Percentiles rank a stretch among this genome's conserved stretches.
Evolutionary conservation across 2,113 vertebrate genomes (phyloP).

Genomic region (Eonycteris spelaea): DNA sequence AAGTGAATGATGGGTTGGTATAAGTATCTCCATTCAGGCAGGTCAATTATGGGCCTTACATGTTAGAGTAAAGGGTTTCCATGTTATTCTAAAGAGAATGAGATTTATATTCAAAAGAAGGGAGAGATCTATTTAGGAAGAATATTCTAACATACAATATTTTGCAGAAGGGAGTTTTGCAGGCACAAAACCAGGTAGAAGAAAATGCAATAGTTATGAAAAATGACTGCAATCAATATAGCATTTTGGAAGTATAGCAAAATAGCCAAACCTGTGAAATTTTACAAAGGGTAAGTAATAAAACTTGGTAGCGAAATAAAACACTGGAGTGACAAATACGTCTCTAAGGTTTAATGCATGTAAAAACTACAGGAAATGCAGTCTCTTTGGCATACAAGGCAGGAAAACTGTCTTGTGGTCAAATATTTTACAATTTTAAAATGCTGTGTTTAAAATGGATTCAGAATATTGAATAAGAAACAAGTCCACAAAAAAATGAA

Average conservation of each 20-base stretch:
- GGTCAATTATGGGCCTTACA: not conserved
- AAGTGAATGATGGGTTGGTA: not conserved
- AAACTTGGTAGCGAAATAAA: not conserved
- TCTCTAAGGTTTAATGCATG: not conserved
- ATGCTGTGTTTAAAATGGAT: not conserved
- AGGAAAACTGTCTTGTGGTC: not conserved
- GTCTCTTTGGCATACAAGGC: not conserved
- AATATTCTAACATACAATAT: not conserved
- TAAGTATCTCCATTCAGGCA: not conserved
- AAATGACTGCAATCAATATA: not conserved
- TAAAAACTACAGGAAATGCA: not conserved
- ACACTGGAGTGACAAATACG: not conserved
- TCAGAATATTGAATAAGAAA: not conserved
- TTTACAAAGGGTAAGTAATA: not conserved
- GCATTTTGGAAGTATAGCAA: not conserved
- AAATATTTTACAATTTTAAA: slow-evolving; percentile 7
- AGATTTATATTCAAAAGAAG: not conserved
- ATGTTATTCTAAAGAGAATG: not conserved
- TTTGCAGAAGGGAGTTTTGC: not conserved
- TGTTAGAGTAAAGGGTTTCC: not conserved
- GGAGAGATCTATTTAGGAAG: not conserved
- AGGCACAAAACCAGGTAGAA: not conserved
- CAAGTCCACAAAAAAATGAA: not conserved
- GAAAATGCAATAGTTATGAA: not conserved
- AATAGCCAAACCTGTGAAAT: not conserved